A percentile compares a stretch with the other conserved stretches of the same genome.
Conservation (phyloP, 2,797 vertebrate genomes). For the Myiotriccus ornatus region DNA sequence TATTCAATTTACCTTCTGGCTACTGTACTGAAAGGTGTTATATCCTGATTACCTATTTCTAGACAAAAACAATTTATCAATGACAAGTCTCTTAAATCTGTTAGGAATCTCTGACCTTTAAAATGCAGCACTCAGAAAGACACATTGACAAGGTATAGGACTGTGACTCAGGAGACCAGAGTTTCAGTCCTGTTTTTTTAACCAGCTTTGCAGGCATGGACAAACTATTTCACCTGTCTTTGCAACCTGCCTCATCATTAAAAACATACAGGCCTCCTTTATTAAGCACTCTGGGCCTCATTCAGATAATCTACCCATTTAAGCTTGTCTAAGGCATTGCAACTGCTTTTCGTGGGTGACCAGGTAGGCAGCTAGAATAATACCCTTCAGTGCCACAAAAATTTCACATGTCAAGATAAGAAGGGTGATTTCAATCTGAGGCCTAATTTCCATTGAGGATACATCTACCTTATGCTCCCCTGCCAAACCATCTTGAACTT, state of each 20-base stretch:
- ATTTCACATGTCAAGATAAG: neutral
- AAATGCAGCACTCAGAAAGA: neutral
- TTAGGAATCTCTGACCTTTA: neutral
- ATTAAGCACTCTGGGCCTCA: neutral
- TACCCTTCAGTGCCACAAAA: neutral
- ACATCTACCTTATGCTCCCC: neutral
- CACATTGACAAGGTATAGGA: neutral
- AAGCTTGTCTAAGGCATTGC: neutral
- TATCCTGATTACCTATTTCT: neutral
- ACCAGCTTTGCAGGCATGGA: neutral
- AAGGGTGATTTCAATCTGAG: neutral
- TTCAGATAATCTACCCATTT: neutral
- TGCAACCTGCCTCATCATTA: neutral
- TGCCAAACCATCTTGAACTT: neutral
- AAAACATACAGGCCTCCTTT: neutral
- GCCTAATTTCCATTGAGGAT: neutral
- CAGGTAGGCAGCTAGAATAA: neutral
- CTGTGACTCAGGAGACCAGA: neutral
- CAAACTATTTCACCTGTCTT: neutral
- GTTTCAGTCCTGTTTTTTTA: neutral
- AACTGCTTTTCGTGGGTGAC: neutral
- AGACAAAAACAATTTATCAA: neutral
- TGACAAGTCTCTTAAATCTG: neutral
- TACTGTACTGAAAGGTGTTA: neutral
- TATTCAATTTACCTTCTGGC: neutral